Evolutionary conservation across 2,113 vertebrate genomes (phyloP).

Genomic region (Spheniscus mendiculus): DNA sequence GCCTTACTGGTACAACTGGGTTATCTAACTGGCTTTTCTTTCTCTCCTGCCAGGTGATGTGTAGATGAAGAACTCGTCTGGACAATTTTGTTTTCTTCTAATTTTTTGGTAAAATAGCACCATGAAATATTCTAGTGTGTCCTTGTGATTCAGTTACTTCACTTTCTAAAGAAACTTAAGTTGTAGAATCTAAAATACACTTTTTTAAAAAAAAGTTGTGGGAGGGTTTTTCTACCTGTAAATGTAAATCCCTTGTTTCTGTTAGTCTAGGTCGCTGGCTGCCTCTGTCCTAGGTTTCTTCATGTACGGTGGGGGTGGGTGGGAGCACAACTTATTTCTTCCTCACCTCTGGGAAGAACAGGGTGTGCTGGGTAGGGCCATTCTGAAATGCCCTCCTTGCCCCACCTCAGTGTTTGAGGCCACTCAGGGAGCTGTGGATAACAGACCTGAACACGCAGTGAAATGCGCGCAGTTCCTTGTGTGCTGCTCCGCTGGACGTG

Average conservation of each 20-base stretch:
- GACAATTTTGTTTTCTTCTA: not conserved
- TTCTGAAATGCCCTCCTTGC: not conserved
- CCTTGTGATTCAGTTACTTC: constrained; percentile 26
- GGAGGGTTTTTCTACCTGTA: constrained; percentile 53
- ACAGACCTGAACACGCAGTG: not conserved
- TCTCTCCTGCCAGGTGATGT: not conserved
- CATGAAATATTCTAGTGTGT: not conserved
- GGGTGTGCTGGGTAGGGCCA: not conserved
- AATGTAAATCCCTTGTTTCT: not conserved
- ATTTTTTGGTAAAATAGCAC: constrained; percentile 25
- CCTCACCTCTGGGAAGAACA: not conserved
- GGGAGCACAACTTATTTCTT: not conserved
- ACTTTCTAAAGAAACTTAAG: constrained; percentile 35
- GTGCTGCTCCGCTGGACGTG: rapidly evolving
- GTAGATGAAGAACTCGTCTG: not conserved
- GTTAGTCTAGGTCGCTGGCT: constrained; percentile 28
- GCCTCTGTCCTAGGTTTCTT: not conserved
- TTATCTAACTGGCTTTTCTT: not conserved
- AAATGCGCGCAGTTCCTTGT: rapidly evolving
- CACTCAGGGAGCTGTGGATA: not conserved
- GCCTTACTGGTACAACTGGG: not conserved
- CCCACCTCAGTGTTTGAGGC: not conserved
- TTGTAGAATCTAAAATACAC: constrained; percentile 24
- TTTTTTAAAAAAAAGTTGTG: not conserved
- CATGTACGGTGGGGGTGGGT: not conserved